These are phyloP conservation scores for Acarapis woodi DNA, from an alignment of 1,140 invertebrate species.

Conservation along the genomic window DNA sequence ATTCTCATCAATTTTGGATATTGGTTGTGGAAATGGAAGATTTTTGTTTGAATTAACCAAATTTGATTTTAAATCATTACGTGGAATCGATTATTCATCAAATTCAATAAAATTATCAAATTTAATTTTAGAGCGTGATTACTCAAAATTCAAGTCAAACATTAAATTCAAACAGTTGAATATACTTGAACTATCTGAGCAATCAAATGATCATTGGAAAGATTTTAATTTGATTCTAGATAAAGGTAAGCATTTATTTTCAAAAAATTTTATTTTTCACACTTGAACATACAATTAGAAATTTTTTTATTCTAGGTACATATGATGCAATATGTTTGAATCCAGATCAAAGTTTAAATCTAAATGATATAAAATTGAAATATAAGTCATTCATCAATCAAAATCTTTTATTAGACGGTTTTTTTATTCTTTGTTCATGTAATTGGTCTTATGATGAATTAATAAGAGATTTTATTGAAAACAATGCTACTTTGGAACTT, in stretches of 20 bases:
- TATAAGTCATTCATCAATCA: slow-evolving; percentile 35
- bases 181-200: slow-evolving; percentile 19
- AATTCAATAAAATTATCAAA: slow-evolving; percentile 41
- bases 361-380: slow-evolving; percentile 26
- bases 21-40: slow-evolving; percentile 70
- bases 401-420: slow-evolving; percentile 27
- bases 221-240: no score
- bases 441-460: slow-evolving; percentile 75
- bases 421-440: slow-evolving; percentile 64
- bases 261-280: no score
- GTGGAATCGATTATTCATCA: slow-evolving; percentile 52
- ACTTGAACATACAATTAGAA: slow-evolving; percentile 21
- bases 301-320: slow-evolving; percentile 65
- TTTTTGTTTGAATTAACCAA: slow-evolving; percentile 36
- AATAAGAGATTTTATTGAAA: slow-evolving; percentile 29
- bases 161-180: slow-evolving; percentile 22
- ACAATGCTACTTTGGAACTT: slow-evolving; percentile 11
- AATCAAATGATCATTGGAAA: no score
- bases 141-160: no score
- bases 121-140: slow-evolving; percentile 28
- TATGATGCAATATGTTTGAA: slow-evolving; percentile 34
- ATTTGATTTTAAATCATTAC: slow-evolving; percentile 37
- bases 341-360: slow-evolving; percentile 28
- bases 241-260: no score
- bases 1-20: slow-evolving; percentile 20